Evolutionary conservation across 2,888 invertebrate species (phyloP).

Genomic region (Cactoblastis cactorum): DNA sequence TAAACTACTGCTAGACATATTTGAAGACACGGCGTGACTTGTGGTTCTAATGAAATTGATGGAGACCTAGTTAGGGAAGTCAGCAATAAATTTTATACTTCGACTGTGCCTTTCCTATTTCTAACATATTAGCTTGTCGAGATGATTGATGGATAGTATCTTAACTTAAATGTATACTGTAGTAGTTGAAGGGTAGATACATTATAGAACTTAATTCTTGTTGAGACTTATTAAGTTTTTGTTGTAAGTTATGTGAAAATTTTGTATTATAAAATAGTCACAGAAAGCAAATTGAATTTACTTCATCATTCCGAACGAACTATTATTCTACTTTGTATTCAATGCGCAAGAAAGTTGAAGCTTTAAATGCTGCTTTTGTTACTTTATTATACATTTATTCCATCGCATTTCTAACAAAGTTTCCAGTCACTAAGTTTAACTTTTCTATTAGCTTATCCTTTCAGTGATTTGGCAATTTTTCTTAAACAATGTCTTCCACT

Average conservation of each 20-base stretch:
- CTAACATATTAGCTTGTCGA: slow-evolving; percentile 74
- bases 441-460: slow-evolving; percentile 27
- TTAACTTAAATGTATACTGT: slow-evolving; percentile 66
- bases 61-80: slow-evolving; percentile 67
- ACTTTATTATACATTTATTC: slow-evolving; percentile 34
- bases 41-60: slow-evolving; percentile 45
- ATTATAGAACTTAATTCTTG: slow-evolving; percentile 46
- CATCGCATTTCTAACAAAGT: slow-evolving; percentile 28
- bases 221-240: slow-evolving; percentile 51
- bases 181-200: slow-evolving; percentile 50
- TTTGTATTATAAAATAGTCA: slow-evolving; percentile 43
- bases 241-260: slow-evolving; percentile 41
- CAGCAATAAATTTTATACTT: slow-evolving; percentile 80
- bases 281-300: slow-evolving; percentile 36
- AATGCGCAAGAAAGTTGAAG: slow-evolving; percentile 30
- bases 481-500: slow-evolving; percentile 58
- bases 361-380: slow-evolving; percentile 34
- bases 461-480: slow-evolving; percentile 31
- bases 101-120: slow-evolving; percentile 80
- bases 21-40: slow-evolving; percentile 31
- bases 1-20: slow-evolving; percentile 31
- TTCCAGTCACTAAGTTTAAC: slow-evolving; percentile 24
- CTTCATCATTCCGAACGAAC: slow-evolving; percentile 49
- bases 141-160: slow-evolving; percentile 59
- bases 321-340: slow-evolving; percentile 36